These are phyloP conservation scores for Leptinotarsa undecemlineata DNA, from an alignment of 1,140 invertebrate genomes.

Conservation along the genomic window DNA sequence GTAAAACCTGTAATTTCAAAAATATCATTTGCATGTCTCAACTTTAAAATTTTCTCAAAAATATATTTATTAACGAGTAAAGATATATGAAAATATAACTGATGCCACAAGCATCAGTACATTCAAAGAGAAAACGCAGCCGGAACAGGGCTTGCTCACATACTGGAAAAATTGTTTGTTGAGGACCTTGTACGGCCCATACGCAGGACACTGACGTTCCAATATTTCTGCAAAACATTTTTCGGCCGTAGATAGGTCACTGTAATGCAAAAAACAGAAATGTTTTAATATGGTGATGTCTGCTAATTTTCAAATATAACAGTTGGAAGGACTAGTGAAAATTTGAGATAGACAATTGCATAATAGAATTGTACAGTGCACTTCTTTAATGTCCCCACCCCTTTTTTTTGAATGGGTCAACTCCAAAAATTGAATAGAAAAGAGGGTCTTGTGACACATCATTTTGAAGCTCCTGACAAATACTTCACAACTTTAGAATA, in stretches of 20 bases:
- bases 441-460: no score
- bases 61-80: not conserved
- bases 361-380: no score
- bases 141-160: constrained; percentile 17
- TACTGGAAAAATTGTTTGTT: constrained; percentile 26
- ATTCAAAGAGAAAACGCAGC: constrained; percentile 4
- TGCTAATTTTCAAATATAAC: not conserved
- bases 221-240: constrained; percentile 19
- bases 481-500: no score
- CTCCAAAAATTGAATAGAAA: no score
- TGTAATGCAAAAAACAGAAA: not conserved
- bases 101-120: not conserved
- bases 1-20: no score
- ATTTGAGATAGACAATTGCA: no score
- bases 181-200: constrained; percentile 4
- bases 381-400: no score
- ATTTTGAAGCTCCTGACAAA: no score
- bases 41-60: not conserved
- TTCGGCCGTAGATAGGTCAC: constrained; percentile 9
- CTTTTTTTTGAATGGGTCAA: no score
- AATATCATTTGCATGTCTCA: no score
- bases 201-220: not conserved
- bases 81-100: not conserved
- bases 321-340: no score
- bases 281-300: no score